phyloP scores from a whole-genome alignment of 2,888 invertebrate genomes.

The Allolobophora icterica region DNA sequence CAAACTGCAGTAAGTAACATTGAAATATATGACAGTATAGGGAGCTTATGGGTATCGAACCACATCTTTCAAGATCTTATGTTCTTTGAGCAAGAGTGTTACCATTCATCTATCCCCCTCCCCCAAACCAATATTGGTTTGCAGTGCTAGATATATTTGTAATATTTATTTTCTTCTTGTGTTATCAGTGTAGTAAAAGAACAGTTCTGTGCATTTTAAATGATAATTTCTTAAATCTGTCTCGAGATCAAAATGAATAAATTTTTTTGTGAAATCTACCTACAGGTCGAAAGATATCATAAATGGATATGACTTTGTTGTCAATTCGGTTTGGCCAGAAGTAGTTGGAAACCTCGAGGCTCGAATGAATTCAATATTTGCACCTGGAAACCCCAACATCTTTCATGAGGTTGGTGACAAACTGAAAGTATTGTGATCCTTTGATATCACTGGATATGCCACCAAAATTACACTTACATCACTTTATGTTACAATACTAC shows the following conservation, averaged over 20 bases:
- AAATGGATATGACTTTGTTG: constrained; percentile 77
- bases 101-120: too few species aligned
- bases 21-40: too few species aligned
- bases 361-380: constrained; percentile 82
- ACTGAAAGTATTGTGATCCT: neutral
- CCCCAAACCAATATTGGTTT: too few species aligned
- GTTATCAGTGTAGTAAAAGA: neutral
- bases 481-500: neutral
- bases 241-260: neutral
- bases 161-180: neutral
- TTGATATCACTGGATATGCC: neutral
- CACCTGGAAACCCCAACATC: constrained; percentile 87
- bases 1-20: too few species aligned
- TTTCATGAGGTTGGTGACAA: constrained; percentile 74
- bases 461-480: neutral
- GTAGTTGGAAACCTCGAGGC: constrained; percentile 70
- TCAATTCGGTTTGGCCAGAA: constrained; percentile 86
- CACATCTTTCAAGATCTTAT: too few species aligned
- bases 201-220: neutral
- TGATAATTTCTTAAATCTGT: neutral
- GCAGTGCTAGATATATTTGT: neutral
- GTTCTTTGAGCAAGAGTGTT: too few species aligned
- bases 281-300: constrained; percentile 58
- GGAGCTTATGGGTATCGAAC: too few species aligned
- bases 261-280: neutral